Conservation (phyloP, 2,888 invertebrate genomes). For the Acrobasis suavella region DNA sequence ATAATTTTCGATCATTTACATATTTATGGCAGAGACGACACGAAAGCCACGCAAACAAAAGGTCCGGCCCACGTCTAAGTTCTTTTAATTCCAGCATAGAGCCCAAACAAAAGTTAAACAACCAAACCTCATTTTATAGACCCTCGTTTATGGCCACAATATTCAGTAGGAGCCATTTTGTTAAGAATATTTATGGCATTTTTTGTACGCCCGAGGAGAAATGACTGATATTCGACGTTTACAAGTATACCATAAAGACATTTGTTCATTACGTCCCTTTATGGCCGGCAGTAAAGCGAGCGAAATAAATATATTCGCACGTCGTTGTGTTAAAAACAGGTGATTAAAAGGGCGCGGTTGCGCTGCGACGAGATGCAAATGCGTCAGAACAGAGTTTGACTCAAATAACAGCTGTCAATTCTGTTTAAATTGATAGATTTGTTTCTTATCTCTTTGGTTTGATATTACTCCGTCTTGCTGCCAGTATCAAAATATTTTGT, state of each 20-base stretch:
- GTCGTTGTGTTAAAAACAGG: conserved; percentile 55
- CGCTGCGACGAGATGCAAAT: not conserved
- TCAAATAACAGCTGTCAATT: conserved; percentile 27
- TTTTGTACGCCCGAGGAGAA: conserved; percentile 66
- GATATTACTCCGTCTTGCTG: not conserved
- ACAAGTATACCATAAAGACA: conserved; percentile 76
- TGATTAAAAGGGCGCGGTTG: conserved; percentile 44
- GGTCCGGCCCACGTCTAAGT: conserved; percentile 60
- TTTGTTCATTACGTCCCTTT: conserved; percentile 74
- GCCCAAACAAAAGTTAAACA: conserved; percentile 72
- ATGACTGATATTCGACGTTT: conserved; percentile 76
- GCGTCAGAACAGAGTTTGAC: not conserved
- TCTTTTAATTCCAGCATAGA: conserved; percentile 69
- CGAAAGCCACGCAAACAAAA: conserved; percentile 64
- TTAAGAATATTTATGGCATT: conserved; percentile 78
- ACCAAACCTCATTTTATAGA: conserved; percentile 76
- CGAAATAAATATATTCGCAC: conserved; percentile 66
- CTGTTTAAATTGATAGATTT: not conserved
- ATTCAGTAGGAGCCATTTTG: conserved; percentile 79
- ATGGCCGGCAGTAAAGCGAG: conserved; percentile 60
- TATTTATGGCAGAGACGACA: conserved; percentile 60
- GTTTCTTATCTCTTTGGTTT: not conserved
- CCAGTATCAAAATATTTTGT: not conserved
- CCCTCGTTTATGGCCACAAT: conserved; percentile 73
- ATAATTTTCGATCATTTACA: conserved; percentile 74